Base-by-base conservation (phyloP, 2,888 invertebrate genomes). In the Nebria salina region DNA sequence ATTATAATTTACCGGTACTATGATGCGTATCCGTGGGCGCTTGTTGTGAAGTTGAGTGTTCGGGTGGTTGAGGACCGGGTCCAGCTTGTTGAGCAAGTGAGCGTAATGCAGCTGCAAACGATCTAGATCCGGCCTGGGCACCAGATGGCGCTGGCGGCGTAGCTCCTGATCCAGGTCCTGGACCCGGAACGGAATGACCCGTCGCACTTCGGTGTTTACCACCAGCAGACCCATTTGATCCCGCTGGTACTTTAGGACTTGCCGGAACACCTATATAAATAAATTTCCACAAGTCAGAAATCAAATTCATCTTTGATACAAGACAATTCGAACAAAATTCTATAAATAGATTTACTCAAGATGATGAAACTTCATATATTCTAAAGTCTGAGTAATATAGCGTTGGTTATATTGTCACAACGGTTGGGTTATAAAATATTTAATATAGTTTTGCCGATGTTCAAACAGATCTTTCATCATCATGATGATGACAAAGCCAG, bases 51-150 rank as follows among this genome's bases (percentile, higher is more conserved):
- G 86, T 82, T 70, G 86, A 83, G 82, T 86, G 86, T 78, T 87
- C 86, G 43, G 82, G 84, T 74, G 84, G 80, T 92, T 94, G 87
- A 41, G 91, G 91, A 85, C 93, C 93, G 84, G 94, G 95, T 82
- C 95, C 95, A 26, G 96, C 97, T 89, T 97, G 97, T 90, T 97
- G 97, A 83, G 97, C 97, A 84, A 97, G 92, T 88, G 95, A 96
- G 82, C 97, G 92, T 77, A 98, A 91, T 34, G 97, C 97, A 73
- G 97, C 97, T 77, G 97, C 97, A 91, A 97, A 97, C 82, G 97
- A 96, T 34, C 93, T 93, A 15, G 90, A 88, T 86, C 90, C 90
- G 70, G 91, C 90, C 78, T 90, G 88, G 75, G 82, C 82, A 13
- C 77, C 82, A 13, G 75, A 34, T n/a, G 82, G 72, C n/a, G 82